Conservation (phyloP, 2,797 vertebrate genomes). For the Ceryle rudis region DNA sequence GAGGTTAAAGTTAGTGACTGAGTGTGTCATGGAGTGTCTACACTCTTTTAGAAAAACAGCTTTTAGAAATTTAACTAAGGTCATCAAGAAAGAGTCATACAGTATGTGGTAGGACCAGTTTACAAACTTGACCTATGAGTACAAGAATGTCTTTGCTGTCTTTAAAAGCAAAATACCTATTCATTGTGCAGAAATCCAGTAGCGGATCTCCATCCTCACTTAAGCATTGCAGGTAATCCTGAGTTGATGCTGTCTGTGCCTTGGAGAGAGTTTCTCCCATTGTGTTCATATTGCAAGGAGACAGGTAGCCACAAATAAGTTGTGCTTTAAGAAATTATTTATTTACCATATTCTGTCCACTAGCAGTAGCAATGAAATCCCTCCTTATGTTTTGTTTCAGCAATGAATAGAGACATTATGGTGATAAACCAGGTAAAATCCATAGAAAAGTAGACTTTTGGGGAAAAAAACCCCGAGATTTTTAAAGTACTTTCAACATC, state of each 20-base stretch:
- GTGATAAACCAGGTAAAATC: background rate
- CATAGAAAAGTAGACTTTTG: background rate
- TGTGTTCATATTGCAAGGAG: background rate
- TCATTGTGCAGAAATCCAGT: background rate
- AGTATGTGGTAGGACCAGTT: background rate
- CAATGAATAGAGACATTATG: background rate
- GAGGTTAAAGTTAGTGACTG: background rate
- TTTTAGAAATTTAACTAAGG: background rate
- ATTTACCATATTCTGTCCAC: background rate
- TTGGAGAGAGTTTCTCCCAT: background rate
- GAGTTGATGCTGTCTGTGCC: background rate
- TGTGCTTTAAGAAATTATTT: background rate
- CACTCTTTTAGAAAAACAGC: background rate
- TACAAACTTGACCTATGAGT: background rate
- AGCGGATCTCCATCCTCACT: background rate
- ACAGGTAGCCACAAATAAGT: background rate
- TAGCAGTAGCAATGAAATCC: background rate
- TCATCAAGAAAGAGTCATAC: background rate
- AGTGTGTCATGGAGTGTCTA: background rate
- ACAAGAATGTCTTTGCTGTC: background rate
- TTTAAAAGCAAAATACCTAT: background rate
- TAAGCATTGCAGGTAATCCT: background rate
- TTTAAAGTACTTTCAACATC: background rate
- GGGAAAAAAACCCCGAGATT: background rate
- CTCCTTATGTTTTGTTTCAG: background rate